Percentiles rank a stretch among this genome's conserved stretches.
Evolutionary conservation across 2,113 vertebrate species (phyloP).

Genomic region (Platichthys flesus): DNA sequence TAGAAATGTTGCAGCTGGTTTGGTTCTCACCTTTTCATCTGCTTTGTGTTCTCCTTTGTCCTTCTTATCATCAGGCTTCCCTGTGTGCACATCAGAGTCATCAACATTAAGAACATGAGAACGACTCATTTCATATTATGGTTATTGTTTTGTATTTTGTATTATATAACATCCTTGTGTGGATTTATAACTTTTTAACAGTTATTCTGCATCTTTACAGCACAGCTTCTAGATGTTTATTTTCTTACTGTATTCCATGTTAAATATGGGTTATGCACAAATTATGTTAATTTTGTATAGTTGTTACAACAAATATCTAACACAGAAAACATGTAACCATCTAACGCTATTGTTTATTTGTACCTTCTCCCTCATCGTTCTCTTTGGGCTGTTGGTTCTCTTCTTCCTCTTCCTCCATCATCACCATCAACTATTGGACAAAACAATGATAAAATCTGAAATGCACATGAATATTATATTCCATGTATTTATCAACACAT

Average conservation of each 20-base stretch:
- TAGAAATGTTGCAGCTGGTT: background rate
- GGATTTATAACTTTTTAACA: background rate
- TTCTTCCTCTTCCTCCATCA: slow-evolving; percentile 96
- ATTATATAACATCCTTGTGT: background rate
- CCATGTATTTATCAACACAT: background rate
- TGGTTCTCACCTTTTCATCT: slow-evolving; percentile 88
- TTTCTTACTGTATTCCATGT: background rate
- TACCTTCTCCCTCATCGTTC: slow-evolving; percentile 88
- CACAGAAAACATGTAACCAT: no score
- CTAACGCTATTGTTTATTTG: slow-evolving; percentile 27
- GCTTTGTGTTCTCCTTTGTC: slow-evolving; percentile 87
- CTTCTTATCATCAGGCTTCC: slow-evolving; percentile 91
- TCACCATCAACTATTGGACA: slow-evolving; percentile 80
- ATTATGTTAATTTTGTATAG: background rate
- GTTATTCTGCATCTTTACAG: background rate
- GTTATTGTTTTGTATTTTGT: background rate
- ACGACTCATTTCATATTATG: no score
- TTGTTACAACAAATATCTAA: no score
- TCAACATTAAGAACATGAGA: background rate
- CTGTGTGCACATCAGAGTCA: slow-evolving; percentile 72
- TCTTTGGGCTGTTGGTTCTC: slow-evolving; percentile 86
- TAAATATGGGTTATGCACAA: background rate
- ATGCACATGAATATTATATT: background rate
- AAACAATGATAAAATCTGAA: background rate
- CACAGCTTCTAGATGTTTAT: no score